Base-by-base conservation (phyloP, 2,888 invertebrate species). In the Melieria picta region DNA sequence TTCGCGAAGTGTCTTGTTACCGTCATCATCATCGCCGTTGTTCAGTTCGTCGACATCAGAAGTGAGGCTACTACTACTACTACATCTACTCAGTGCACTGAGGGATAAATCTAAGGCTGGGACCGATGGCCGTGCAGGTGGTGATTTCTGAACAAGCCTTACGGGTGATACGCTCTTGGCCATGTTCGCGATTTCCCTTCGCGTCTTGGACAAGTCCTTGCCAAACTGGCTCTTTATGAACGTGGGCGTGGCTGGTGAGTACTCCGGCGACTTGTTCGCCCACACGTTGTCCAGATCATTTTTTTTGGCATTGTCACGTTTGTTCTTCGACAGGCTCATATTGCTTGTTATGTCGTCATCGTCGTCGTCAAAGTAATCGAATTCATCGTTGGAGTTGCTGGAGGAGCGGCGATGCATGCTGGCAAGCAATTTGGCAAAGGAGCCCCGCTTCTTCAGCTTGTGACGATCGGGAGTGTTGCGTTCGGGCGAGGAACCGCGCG, bases 381-480 rank as follows among this genome's bases (percentile, higher is more conserved):
- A 80, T 16, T 83, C 84, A 45, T 82, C 83, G 69, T 81, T 80
- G 2, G 84, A 84, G 69, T 83, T 83, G 69, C 84, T 85, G 1
- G 82, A 82, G 3, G 85, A 84, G 11, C 81, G 80, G 73, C 78
- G 79, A 56, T 82, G 80, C 10, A 82, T 64, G 9, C 66, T 78
- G 60, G 79, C 79, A 16, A 85, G 76, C 60, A 84, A 75, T 64
- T 83, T 81, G 5, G 82, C 79, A 16, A 84, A 81, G 52, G 77
- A 76, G 65, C 78, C 78, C 61, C 80, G 78, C 11, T 79, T 5
- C 13, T 77, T 71, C 7, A 70, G 72, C 7, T 77, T 73, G 7
- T 75, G 68, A 13, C 69, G 76, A 58, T 78, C 76, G 30, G 81
- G 76, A 11, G 80, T 76, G 11, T 71, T 68, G 4, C 79, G 68